Evolutionary conservation across 2,888 invertebrate species (phyloP).

Genomic region (Orthonevra nobilis): DNA sequence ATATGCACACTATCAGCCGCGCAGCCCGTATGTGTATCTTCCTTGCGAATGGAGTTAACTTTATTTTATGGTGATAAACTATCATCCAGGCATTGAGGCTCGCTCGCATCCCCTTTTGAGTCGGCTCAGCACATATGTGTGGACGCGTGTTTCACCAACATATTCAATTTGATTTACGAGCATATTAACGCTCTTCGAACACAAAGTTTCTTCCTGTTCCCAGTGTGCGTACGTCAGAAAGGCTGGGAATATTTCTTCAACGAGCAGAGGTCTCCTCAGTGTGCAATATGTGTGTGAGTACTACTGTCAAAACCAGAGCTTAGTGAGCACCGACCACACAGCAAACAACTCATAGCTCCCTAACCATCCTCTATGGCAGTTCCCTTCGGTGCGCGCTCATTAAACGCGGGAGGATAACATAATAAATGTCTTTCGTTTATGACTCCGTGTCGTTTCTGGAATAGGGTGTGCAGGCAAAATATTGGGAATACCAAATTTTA

Average conservation of each 20-base stretch:
- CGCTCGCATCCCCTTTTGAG: background rate
- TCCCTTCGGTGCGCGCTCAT: conserved; percentile 18
- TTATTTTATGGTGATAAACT: conserved; percentile 60
- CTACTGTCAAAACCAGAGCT: conserved; percentile 26
- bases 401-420: conserved; percentile 31
- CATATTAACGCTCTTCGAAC: conserved; percentile 46
- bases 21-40: too few relatives aligned
- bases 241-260: conserved; percentile 31
- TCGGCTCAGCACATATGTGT: conserved; percentile 25
- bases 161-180: conserved; percentile 61
- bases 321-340: conserved; percentile 5
- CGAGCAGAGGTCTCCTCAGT: too few relatives aligned
- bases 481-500: too few relatives aligned
- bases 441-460: conserved; percentile 12
- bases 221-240: conserved; percentile 5
- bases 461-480: background rate
- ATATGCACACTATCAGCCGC: too few relatives aligned
- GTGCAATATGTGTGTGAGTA: conserved; percentile 1
- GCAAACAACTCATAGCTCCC: too few relatives aligned
- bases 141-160: conserved; percentile 42
- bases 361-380: too few relatives aligned
- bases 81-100: conserved; percentile 24
- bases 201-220: conserved; percentile 4
- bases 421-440: conserved; percentile 54
- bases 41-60: conserved; percentile 48